These are phyloP conservation scores for Neomorphus geoffroyi DNA, from an alignment of 2,797 vertebrate genomes.

Conservation along the genomic window DNA sequence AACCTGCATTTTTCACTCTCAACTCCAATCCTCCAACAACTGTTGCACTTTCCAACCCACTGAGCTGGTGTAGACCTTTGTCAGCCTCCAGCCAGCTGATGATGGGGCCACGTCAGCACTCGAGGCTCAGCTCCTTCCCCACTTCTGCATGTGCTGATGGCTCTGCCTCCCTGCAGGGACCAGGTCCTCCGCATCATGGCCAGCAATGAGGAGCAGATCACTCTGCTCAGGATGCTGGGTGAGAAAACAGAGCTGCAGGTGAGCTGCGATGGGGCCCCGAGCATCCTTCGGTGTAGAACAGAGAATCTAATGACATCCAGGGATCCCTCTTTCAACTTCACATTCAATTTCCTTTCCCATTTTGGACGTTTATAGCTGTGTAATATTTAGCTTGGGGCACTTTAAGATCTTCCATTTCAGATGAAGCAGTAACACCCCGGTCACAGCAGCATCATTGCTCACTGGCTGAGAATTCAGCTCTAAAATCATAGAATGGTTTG, in stretches of 20 bases:
- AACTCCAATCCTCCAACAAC: background rate
- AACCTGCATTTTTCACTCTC: background rate
- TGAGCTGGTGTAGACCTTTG: accelerated
- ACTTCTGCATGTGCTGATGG: background rate
- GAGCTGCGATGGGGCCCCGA: background rate
- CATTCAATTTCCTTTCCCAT: accelerated
- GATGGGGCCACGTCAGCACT: background rate
- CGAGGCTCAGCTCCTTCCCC: background rate
- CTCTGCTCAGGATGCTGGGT: slow-evolving; percentile 51
- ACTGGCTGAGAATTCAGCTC: background rate
- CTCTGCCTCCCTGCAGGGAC: slow-evolving; percentile 66
- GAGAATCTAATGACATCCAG: background rate
- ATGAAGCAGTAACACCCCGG: accelerated
- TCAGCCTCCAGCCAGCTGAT: background rate
- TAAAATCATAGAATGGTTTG: background rate
- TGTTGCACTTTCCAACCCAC: background rate
- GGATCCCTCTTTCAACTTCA: background rate
- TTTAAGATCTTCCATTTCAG: background rate
- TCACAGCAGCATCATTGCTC: background rate
- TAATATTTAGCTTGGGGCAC: background rate
- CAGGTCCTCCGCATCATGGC: slow-evolving; percentile 74
- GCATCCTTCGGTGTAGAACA: background rate
- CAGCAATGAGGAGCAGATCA: slow-evolving; percentile 53
- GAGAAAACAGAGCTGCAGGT: slow-evolving; percentile 71
- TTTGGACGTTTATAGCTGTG: background rate